Base-by-base conservation (phyloP, 2,113 vertebrate genomes). In the Varanus komodoensis region DNA sequence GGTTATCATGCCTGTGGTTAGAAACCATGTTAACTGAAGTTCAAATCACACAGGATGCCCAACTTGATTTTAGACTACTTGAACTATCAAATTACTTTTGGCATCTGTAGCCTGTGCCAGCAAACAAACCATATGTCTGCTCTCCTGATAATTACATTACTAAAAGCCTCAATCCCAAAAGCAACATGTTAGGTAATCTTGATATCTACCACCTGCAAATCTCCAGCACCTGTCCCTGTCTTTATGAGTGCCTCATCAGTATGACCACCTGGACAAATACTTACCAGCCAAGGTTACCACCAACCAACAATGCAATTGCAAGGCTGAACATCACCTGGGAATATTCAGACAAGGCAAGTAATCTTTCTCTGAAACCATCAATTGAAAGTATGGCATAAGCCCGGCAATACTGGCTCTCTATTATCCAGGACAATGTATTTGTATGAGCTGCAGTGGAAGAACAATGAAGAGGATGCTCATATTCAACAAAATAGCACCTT, bases 71-170 rank as follows among this genome's bases (percentile, higher is more conserved):
- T 83, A 29, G 52, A 34, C 6, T 68, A 73, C 67, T 67, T 91
- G 29, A 93, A 17, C 54, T 92, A 71, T 38, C 50, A 87, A 89
- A 91, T 90, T 86, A 14, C 2, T 6, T 89, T 86, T 44, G 27
- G 6, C 32, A 69, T 14, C 11, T 34, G 23, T n/a, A 44, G 0
- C 57, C 57, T 12, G 89, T 12, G 4, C n/a, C 67, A 92, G 78
- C 92, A 89, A 91, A 3, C 17, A 71, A 86, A 74, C 27, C 52
- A 25, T 86, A 64, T 90, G 84, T 79, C 78, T 68, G 7, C 67
- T 91, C 91, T 52, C 34, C 84, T 85, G 78, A 32, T 87, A 64
- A 34, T 57, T 69, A 34, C 6, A 7, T 23, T 21, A 1, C 1
- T 84, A 71, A 81, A 32, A 87, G 2, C 54, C 84, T 82, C 82